phyloP scores from a whole-genome alignment of 1,140 invertebrate species.

The Caenorhabditis remanei region DNA sequence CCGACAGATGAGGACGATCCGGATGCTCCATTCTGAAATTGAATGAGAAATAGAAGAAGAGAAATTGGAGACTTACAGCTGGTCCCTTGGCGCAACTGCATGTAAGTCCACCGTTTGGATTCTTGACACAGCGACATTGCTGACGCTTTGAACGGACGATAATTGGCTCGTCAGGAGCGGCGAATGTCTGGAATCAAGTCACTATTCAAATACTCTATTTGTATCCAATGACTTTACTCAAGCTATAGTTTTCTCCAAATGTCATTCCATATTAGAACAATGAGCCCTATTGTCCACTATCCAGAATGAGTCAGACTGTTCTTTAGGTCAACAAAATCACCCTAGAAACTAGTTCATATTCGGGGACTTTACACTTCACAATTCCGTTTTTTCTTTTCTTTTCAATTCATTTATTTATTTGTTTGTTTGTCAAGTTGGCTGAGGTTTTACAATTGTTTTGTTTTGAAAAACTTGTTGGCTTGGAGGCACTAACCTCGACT shows the following conservation, averaged over 20 bases:
- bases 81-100: constrained; percentile 60
- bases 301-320: background rate
- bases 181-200: constrained; percentile 31
- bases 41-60: background rate
- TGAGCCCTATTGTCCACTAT: background rate
- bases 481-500: background rate
- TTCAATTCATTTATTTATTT: background rate
- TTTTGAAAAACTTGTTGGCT: background rate
- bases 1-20: constrained; percentile 19
- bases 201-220: too few relatives aligned
- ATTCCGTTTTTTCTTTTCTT: background rate
- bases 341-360: background rate
- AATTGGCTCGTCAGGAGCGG: constrained; percentile 46
- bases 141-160: constrained; percentile 58
- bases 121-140: constrained; percentile 60
- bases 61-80: constrained; percentile 38
- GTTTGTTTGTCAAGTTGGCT: background rate
- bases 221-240: too few relatives aligned
- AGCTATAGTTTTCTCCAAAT: background rate
- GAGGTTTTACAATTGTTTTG: background rate
- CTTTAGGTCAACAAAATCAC: background rate
- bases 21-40: constrained; percentile 17
- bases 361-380: background rate
- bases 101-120: constrained; percentile 57
- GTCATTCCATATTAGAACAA: background rate